phyloP scores from a whole-genome alignment of 2,888 invertebrate genomes.

The Bugulina stolonifera region DNA sequence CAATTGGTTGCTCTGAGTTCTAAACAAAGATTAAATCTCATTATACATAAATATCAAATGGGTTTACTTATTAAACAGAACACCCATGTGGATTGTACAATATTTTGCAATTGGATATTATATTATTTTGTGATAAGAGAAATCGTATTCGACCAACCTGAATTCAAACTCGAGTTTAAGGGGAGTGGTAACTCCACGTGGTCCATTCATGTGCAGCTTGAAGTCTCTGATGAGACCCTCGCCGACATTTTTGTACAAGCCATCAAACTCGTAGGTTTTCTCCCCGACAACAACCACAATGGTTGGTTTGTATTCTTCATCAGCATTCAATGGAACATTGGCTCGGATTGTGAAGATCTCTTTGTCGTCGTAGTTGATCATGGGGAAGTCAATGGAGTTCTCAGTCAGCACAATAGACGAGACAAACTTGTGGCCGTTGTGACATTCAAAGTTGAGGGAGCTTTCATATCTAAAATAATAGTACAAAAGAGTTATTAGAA shows the following conservation, averaged over 20 bases:
- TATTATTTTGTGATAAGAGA: too few relatives aligned
- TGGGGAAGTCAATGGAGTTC: conserved; percentile 15
- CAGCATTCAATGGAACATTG: conserved; percentile 21
- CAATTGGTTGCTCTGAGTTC: conserved; percentile 25
- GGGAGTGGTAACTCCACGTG: background rate
- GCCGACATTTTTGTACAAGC: conserved; percentile 20
- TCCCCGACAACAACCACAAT: background rate
- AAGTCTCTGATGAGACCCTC: conserved; percentile 13
- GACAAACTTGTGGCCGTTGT: background rate
- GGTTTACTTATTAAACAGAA: too few relatives aligned
- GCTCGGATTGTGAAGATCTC: conserved; percentile 7
- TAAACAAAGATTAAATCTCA: too few relatives aligned
- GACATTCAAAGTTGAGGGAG: background rate
- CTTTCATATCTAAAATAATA: conserved; percentile 10
- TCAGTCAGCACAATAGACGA: background rate
- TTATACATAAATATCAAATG: too few relatives aligned
- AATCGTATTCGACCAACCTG: too few relatives aligned
- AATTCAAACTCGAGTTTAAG: conserved; percentile 20
- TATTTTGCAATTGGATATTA: too few relatives aligned
- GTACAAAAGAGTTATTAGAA: too few relatives aligned
- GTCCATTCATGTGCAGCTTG: conserved; percentile 26
- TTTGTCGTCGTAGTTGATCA: background rate
- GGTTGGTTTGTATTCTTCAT: conserved; percentile 7
- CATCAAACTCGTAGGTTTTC: conserved; percentile 21
- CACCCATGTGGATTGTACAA: too few relatives aligned